phyloP scores from a whole-genome alignment of 2,888 invertebrate genomes.

The Pimpla rufipes region DNA sequence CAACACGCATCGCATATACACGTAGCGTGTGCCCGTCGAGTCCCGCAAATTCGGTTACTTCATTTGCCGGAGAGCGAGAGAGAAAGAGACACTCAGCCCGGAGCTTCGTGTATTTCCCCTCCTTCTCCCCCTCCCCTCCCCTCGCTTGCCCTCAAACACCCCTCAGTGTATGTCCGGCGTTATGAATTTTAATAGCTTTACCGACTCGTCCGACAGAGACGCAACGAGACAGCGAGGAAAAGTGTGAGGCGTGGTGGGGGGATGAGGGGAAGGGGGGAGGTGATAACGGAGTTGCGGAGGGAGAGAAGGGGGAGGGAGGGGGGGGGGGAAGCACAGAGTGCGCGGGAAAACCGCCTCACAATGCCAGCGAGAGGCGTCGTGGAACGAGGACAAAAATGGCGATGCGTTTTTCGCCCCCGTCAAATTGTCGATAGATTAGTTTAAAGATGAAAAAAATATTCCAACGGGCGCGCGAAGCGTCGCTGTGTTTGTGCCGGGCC shows the following conservation, averaged over 20 bases:
- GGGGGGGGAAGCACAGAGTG: slow-evolving; percentile 51
- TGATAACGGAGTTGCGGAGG: slow-evolving; percentile 40
- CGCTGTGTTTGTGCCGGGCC: background rate
- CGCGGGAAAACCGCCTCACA: slow-evolving; percentile 38
- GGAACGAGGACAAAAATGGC: slow-evolving; percentile 80
- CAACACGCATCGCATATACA: slow-evolving; percentile 75
- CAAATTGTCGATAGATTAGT: slow-evolving; percentile 85
- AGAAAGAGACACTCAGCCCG: background rate
- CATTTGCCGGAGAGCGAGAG: slow-evolving; percentile 77
- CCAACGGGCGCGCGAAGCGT: background rate
- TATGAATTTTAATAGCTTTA: slow-evolving; percentile 86
- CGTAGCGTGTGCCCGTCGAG: slow-evolving; percentile 73
- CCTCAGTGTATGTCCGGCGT: slow-evolving; percentile 84
- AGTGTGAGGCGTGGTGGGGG: slow-evolving; percentile 53
- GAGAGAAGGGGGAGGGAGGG: slow-evolving; percentile 13
- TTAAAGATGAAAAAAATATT: slow-evolving; percentile 81
- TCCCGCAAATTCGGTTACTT: slow-evolving; percentile 84
- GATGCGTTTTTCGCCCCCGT: slow-evolving; percentile 82
- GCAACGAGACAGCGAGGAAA: slow-evolving; percentile 65
- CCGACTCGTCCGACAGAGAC: slow-evolving; percentile 73
- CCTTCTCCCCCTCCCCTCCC: slow-evolving; percentile 72
- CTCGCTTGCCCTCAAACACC: slow-evolving; percentile 74
- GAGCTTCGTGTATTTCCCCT: slow-evolving; percentile 48
- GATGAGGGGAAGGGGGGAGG: slow-evolving; percentile 40
- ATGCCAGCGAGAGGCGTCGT: slow-evolving; percentile 45